Base-by-base conservation (phyloP, 2,797 vertebrate species). In the Oreochromis mossambicus region DNA sequence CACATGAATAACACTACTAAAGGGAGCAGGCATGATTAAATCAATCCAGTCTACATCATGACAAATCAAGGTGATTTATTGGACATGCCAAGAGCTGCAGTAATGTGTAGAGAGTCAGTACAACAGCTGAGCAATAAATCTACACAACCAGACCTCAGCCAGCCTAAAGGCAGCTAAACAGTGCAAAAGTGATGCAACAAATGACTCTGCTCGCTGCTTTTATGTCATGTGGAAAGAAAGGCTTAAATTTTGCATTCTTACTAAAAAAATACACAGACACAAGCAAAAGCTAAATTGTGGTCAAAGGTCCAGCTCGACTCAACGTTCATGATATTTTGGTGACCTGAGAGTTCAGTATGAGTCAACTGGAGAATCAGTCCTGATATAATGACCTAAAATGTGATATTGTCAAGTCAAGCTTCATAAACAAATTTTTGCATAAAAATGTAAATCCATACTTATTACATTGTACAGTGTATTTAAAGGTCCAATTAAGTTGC, bases 51-150 rank as follows among this genome's bases (percentile, higher is more conserved):
- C 82, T 89, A 92, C 93, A 94, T 94, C 89, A 82, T 85, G 88
- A 92, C 92, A 88, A 87, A 89, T 88, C 89, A 29, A 80, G 55
- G 86, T 94, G 94, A 96, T 95, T 95, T 94, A 94, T 94, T 87
- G 80, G 90, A 86, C 84, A 6, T 78, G 87, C 77, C 87, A 52
- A 73, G 84, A 91, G 93, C 75, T 3, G 63, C 86, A 8, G 87
- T 92, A 90, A 93, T 91, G 88, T 34, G 87, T 83, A 85, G 86
- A 88, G 87, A 94, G 92, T 91, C 92, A 85, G 92, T 87, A 78
- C 87, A 87, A 91, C 87, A 85, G 84, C 87, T 36, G 86, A 83
- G 92, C 82, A 79, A 87, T 95, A 95, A 94, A 95, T 95, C 93
- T 87, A 26, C 82, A 68, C 43, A 32, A 48, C 41, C 68, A 41